These are phyloP conservation scores for Dusona sp. DNA, from an alignment of 2,888 invertebrate species.

Conservation along the genomic window DNA sequence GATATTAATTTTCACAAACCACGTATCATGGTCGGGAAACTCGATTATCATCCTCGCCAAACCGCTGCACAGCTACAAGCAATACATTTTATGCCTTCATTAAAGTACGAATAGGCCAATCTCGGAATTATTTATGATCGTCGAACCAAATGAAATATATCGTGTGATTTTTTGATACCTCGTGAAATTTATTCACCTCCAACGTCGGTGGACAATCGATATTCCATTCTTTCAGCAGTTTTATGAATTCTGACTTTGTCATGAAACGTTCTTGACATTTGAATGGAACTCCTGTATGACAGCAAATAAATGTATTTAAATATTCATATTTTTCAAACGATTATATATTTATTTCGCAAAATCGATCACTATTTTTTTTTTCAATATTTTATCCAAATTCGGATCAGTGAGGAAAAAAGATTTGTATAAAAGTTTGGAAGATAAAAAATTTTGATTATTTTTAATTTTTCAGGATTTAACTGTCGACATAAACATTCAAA, in stretches of 20 bases:
- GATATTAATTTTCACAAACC: slow-evolving; percentile 73
- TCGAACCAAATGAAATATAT: slow-evolving; percentile 13
- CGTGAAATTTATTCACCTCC: slow-evolving; percentile 60
- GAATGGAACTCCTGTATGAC: slow-evolving; percentile 66
- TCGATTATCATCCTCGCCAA: slow-evolving; percentile 67
- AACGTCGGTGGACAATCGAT: slow-evolving; percentile 70
- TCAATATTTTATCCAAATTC: not conserved
- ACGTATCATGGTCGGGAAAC: slow-evolving; percentile 59
- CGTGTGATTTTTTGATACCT: slow-evolving; percentile 53
- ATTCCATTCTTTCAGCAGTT: slow-evolving; percentile 59
- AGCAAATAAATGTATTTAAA: not conserved
- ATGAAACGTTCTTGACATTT: slow-evolving; percentile 70
- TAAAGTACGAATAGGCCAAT: slow-evolving; percentile 19
- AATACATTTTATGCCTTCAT: not conserved
- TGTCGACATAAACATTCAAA: not conserved
- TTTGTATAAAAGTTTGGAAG: no score
- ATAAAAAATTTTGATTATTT: no score
- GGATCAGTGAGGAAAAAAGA: not conserved
- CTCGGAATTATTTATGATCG: not conserved
- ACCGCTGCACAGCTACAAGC: slow-evolving; percentile 67
- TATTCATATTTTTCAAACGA: not conserved
- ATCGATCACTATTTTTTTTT: not conserved
- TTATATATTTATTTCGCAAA: not conserved
- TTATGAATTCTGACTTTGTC: slow-evolving; percentile 70
- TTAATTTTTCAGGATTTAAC: no score